phyloP scores from a whole-genome alignment of 2,888 invertebrate species.

The Cactoblastis cactorum region DNA sequence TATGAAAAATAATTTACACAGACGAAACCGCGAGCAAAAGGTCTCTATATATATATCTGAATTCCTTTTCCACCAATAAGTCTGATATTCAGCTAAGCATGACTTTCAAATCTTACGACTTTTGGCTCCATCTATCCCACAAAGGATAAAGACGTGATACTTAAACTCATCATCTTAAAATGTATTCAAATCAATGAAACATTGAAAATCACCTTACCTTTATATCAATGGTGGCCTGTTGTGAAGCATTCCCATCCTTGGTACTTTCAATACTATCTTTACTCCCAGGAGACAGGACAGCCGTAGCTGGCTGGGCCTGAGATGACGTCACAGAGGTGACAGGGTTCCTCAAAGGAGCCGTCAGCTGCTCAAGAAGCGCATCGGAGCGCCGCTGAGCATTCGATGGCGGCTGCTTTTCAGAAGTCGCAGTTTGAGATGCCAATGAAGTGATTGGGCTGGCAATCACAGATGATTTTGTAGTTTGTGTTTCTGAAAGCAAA shows the following conservation, averaged over 20 bases:
- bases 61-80: too few relatives aligned
- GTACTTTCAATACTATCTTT: slow-evolving; percentile 59
- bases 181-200: background rate
- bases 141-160: too few relatives aligned
- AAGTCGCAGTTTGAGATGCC: slow-evolving; percentile 52
- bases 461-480: slow-evolving; percentile 63
- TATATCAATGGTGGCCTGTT: slow-evolving; percentile 59
- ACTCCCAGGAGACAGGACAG: slow-evolving; percentile 50
- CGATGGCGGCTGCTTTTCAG: slow-evolving; percentile 62
- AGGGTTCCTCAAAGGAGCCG: slow-evolving; percentile 59
- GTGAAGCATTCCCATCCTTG: slow-evolving; percentile 53
- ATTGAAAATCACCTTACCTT: slow-evolving; percentile 42
- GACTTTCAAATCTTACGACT: too few relatives aligned
- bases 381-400: slow-evolving; percentile 68
- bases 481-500: slow-evolving; percentile 47
- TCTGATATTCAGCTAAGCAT: too few relatives aligned
- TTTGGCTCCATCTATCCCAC: too few relatives aligned
- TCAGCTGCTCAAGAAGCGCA: slow-evolving; percentile 66
- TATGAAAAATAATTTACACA: too few relatives aligned
- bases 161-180: too few relatives aligned
- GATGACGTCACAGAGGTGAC: slow-evolving; percentile 43
- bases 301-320: slow-evolving; percentile 36
- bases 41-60: too few relatives aligned
- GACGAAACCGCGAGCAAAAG: too few relatives aligned
- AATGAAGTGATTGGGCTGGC: slow-evolving; percentile 63